Evolutionary conservation across 2,888 invertebrate species (phyloP), one percentile per base, ranked within the genome.

Genomic region (Hesperia comma): DNA sequence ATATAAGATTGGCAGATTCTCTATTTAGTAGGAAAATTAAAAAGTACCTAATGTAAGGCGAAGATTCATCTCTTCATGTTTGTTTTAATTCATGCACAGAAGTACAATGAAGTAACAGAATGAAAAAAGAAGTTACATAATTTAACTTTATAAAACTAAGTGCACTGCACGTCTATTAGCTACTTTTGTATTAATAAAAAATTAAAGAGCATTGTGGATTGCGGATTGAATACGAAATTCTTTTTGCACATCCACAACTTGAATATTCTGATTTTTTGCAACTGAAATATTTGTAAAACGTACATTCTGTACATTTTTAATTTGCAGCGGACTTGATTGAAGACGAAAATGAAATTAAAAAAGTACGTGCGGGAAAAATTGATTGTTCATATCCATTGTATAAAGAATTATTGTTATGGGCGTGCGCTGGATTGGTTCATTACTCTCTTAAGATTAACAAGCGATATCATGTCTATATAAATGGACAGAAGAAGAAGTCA

Each of bases 261-360:
- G 37, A 63, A 63, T 63, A 37, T 21, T 63, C 19, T 33, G 46
- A 55, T 56, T 56, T 63, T 62, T 57, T 37, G 17, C 15, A 5
- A 63, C 56, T 49, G 56, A 63, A 57, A 64, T 51, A 64, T 64
- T 57, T 51, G 57, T 57, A 57, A 57, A 57, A 37, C 41, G 56
- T 40, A 40, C 63, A 51, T 51, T 57, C 51, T 58, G 15, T 57
- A 37, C 57, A 57, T 57, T 57, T 64, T 51, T 64, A 51, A 57
- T 64, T 49, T 49, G 49, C 19, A 49, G 46, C 41, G 49, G 26
- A 56, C 51, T 58, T 64, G 57, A 64, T 64, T 58, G 64, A 64
- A 64, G 64, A 58, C 51, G 57, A 58, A 58, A 64, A 64, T 64
- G 57, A 37, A 58, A 64, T 64, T 64, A 51, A 64, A 64, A 64